Evolutionary conservation across 1,140 invertebrate genomes (phyloP).

Genomic region (Monomorium pharaonis): DNA sequence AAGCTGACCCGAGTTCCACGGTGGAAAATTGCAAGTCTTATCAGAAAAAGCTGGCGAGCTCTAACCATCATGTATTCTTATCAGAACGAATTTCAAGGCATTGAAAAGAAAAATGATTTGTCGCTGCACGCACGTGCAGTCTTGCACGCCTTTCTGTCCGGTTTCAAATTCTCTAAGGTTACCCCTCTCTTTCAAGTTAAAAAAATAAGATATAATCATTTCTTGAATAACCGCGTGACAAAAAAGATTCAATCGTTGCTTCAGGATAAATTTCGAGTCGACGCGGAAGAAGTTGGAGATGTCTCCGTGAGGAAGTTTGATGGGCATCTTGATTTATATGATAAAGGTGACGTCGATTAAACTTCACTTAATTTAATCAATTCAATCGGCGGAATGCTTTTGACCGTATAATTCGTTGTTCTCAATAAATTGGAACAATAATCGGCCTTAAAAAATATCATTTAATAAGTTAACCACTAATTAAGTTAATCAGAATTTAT

Average conservation of each 20-base stretch:
- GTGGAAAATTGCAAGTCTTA: not conserved
- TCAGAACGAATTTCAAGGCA: not conserved
- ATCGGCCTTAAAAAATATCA: not conserved
- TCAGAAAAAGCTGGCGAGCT: not conserved
- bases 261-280: slow-evolving; percentile 6
- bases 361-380: not conserved
- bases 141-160: not conserved
- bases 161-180: slow-evolving; percentile 10
- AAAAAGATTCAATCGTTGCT: slow-evolving; percentile 7
- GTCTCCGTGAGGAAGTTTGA: not conserved
- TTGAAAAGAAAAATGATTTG: not conserved
- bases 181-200: too few relatives aligned
- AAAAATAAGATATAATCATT: not conserved
- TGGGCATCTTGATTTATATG: not conserved
- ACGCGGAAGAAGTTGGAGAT: not conserved
- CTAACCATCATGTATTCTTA: not conserved
- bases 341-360: not conserved
- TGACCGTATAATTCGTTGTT: not conserved
- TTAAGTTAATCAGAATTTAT: not conserved
- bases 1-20: not conserved
- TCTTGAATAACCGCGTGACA: not conserved
- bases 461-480: not conserved
- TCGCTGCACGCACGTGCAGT: not conserved
- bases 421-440: not conserved
- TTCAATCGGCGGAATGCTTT: not conserved